phyloP scores from a whole-genome alignment of 2,797 vertebrate species.

The Trachops cirrhosus region DNA sequence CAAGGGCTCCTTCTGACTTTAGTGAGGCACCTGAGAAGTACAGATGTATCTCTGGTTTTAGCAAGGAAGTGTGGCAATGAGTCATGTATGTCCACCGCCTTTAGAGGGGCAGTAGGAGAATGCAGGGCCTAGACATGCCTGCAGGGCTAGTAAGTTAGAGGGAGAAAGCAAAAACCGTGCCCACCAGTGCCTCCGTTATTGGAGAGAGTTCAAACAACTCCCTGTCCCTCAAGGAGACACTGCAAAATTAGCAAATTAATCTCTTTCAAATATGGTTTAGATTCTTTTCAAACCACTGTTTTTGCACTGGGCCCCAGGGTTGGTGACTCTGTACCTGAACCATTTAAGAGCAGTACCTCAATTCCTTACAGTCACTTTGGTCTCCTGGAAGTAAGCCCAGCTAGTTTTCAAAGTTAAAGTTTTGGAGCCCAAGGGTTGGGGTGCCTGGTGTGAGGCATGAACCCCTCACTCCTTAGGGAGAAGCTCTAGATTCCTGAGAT shows the following conservation, averaged over 20 bases:
- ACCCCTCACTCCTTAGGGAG: neutral
- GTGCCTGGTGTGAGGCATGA: neutral
- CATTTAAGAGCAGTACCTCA: neutral
- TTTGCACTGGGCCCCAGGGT: neutral
- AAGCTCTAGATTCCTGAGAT: neutral
- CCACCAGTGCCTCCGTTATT: neutral
- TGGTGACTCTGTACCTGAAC: neutral
- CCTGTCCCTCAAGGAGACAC: neutral
- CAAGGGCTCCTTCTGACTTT: neutral
- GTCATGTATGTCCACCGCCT: too few relatives aligned
- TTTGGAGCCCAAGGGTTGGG: neutral
- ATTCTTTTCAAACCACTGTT: neutral
- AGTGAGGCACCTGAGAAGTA: neutral
- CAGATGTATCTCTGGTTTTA: neutral
- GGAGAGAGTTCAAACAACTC: neutral
- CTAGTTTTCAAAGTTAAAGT: neutral
- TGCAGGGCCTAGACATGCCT: neutral
- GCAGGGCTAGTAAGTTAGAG: neutral
- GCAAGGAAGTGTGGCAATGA: neutral
- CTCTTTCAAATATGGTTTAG: too few relatives aligned
- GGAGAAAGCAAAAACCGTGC: neutral
- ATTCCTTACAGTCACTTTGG: neutral
- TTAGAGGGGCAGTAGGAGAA: neutral
- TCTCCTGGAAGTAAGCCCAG: neutral
- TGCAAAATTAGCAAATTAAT: neutral